Evolutionary conservation across 2,113 vertebrate genomes (phyloP).

Genomic region (Callipepla californica): DNA sequence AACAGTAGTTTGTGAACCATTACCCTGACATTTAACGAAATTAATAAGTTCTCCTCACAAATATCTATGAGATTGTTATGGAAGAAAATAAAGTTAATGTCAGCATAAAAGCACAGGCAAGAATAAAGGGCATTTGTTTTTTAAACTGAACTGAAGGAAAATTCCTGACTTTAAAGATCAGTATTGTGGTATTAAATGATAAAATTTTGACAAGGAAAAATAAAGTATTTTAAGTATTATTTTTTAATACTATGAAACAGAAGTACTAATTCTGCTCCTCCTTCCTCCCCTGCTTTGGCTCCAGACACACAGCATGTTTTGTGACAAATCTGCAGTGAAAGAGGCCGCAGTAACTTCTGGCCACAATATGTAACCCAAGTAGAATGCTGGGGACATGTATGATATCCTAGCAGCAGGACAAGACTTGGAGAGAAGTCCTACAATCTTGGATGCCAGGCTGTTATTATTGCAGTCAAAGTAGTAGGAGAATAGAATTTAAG

Average conservation of each 20-base stretch:
- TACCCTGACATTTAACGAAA: conserved; percentile 23
- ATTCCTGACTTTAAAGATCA: background rate
- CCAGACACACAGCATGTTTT: accelerated
- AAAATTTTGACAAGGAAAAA: background rate
- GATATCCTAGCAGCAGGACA: background rate
- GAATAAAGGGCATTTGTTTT: background rate
- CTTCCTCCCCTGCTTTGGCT: background rate
- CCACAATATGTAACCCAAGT: accelerated
- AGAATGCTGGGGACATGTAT: accelerated
- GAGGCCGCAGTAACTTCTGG: accelerated
- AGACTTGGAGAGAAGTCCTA: accelerated
- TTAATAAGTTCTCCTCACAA: background rate
- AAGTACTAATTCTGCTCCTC: background rate
- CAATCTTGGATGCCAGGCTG: no score
- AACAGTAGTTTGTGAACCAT: background rate
- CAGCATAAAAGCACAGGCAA: background rate
- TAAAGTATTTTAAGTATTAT: background rate
- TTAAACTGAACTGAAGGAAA: background rate
- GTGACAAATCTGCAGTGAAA: accelerated
- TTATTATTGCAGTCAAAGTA: background rate
- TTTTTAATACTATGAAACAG: background rate
- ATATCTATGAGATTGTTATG: accelerated
- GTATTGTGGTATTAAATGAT: background rate
- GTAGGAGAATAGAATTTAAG: background rate
- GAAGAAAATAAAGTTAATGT: background rate